Base-by-base conservation (phyloP, 2,113 vertebrate species). In the Corydoras sp. region DNA sequence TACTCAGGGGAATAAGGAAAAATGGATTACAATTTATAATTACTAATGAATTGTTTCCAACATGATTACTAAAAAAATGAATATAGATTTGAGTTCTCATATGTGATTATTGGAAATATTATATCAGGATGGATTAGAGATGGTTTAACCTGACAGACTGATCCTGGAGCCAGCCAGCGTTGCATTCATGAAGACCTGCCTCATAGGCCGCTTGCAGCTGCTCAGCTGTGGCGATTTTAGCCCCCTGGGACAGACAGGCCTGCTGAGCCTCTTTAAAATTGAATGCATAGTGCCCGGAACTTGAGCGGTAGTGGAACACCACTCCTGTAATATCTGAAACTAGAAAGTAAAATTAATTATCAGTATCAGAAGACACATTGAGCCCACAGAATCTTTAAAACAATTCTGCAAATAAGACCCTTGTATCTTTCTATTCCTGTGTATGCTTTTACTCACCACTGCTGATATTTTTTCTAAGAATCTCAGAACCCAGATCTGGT, bases 141-240 rank as follows among this genome's bases (percentile, higher is more conserved):
- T 43, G 35, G 35, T 43, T 8, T 86, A 81, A 97, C 96, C 95
- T 95, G 82, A 96, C 96, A 0, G 91, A 93, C 88, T 97, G 95
- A 83, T 98, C 95, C 10, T 81, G 80, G 67, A 98, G 89, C 96
- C 96, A 98, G 73, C 96, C 96, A 0, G 95, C 95, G 0, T 96
- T 95, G 32, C 95, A 99, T 63, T 97, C 94, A 82, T 98, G 92
- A 0, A 94, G 91, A 50, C 95, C 95, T 11, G 86, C 89, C 81
- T 95, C 88, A 0, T 92, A 98, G 64, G 95, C 95, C 0, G 92
- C 92, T 78, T 94, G 93, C 9, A 98, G 91, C 85, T 97, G 95
- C 72, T 88, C 80, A 0, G 92, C 86, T 0, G 92, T 92, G 77
- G 95, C 94, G 0, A 98, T 95, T 67, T 88, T 78, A 0, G 95